Evolutionary conservation across 2,888 invertebrate genomes (phyloP).

Genomic region (Eubasilissa splendida): DNA sequence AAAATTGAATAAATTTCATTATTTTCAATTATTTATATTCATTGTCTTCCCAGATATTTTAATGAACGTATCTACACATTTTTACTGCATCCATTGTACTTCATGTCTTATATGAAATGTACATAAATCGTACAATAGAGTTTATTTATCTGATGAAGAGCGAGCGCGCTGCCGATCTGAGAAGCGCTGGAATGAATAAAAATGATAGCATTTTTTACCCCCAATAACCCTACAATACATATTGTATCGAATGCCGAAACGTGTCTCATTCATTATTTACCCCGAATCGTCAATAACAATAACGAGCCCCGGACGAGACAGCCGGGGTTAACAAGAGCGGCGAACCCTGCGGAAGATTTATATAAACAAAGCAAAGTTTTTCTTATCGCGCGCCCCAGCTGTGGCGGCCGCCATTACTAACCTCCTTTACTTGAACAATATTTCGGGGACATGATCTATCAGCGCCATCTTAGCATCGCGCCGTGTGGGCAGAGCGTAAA

Average conservation of each 20-base stretch:
- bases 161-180: too few relatives aligned
- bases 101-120: too few relatives aligned
- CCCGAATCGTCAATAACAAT: conserved; percentile 33
- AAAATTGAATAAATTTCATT: too few relatives aligned
- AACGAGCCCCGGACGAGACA: conserved; percentile 6
- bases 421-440: conserved; percentile 47
- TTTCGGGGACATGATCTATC: conserved; percentile 56
- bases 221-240: not conserved
- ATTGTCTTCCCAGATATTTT: too few relatives aligned
- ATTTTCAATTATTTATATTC: too few relatives aligned
- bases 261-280: conserved; percentile 29
- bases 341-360: conserved; percentile 47
- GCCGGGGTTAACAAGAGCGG: conserved; percentile 9
- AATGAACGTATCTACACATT: too few relatives aligned
- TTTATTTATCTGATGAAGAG: too few relatives aligned
- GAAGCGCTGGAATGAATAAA: too few relatives aligned
- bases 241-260: not conserved
- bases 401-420: conserved; percentile 41
- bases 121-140: too few relatives aligned
- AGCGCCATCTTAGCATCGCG: conserved; percentile 45
- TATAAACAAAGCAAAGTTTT: conserved; percentile 54
- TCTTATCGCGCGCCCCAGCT: conserved; percentile 54
- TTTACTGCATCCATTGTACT: too few relatives aligned
- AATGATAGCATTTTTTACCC: not conserved
- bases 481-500: conserved; percentile 26